Conservation (phyloP, 2,113 vertebrate species). For the Solea senegalensis region DNA sequence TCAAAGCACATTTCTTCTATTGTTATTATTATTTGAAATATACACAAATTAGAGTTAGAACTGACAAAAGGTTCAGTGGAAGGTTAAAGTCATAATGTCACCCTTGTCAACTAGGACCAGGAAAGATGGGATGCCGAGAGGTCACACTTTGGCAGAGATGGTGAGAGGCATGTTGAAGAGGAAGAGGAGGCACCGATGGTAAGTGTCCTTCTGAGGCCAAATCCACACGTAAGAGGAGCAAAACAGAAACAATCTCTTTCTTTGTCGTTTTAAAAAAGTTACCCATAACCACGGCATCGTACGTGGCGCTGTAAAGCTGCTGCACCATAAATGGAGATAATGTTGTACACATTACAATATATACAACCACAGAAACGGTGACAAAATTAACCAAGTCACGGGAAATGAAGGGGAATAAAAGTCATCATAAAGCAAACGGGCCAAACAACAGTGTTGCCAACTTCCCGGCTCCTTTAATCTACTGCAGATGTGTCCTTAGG, state of each 20-base stretch:
- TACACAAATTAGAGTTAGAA: not conserved
- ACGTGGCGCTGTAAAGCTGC: no score
- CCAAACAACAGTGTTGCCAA: no score
- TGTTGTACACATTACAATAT: no score
- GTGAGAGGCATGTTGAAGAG: not conserved
- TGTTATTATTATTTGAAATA: not conserved
- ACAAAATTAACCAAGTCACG: no score
- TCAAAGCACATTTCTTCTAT: no score
- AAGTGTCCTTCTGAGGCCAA: slow-evolving; percentile 4
- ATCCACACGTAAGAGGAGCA: not conserved
- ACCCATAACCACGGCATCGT: no score
- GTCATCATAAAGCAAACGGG: no score
- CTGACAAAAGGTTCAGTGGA: not conserved
- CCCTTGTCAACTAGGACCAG: slow-evolving; percentile 31
- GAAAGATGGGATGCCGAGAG: slow-evolving; percentile 42
- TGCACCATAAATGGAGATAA: no score
- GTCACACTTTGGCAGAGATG: not conserved
- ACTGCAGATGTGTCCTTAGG: no score
- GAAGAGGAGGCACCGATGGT: slow-evolving; percentile 66
- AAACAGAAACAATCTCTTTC: not conserved
- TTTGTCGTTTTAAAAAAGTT: not conserved
- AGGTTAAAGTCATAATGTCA: not conserved
- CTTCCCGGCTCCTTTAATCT: no score
- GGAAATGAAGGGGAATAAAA: no score
- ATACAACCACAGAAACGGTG: no score